phyloP scores from a whole-genome alignment of 2,888 invertebrate genomes.

The Apodemia mormo region DNA sequence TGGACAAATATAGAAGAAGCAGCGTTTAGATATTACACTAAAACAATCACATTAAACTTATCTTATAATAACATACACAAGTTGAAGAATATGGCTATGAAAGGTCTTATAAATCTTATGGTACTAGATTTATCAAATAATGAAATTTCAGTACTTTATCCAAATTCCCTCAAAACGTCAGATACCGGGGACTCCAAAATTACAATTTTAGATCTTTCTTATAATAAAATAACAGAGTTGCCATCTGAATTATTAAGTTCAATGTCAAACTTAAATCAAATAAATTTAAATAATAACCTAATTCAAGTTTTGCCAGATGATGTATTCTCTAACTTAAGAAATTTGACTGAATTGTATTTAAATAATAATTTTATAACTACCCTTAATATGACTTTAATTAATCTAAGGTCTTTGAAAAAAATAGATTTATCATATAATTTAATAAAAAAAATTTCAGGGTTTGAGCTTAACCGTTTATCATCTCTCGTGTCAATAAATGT shows the following conservation, averaged over 20 bases:
- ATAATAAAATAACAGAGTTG: slow-evolving; percentile 18
- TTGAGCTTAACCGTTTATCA: neutral
- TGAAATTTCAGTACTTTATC: neutral
- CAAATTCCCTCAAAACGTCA: neutral
- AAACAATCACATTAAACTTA: slow-evolving; percentile 47
- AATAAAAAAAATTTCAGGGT: neutral
- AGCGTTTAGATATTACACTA: slow-evolving; percentile 56
- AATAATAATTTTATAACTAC: neutral
- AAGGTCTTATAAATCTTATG: neutral
- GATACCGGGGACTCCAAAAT: neutral
- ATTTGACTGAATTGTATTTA: slow-evolving; percentile 2
- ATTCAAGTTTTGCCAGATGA: neutral
- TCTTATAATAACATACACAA: slow-evolving; percentile 49
- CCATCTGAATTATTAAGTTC: neutral
- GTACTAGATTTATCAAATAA: neutral
- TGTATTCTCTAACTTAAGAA: neutral
- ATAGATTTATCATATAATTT: neutral
- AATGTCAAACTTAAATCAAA: neutral
- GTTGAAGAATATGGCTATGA: neutral
- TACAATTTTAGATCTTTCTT: slow-evolving; percentile 30
- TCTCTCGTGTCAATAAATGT: neutral
- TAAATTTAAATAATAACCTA: slow-evolving; percentile 24
- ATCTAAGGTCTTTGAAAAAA: neutral
- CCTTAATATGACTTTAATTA: slow-evolving; percentile 2
- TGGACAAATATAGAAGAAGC: slow-evolving; percentile 51